Conservation (phyloP, 2,797 vertebrate genomes). For the Meriones psammophilus region DNA sequence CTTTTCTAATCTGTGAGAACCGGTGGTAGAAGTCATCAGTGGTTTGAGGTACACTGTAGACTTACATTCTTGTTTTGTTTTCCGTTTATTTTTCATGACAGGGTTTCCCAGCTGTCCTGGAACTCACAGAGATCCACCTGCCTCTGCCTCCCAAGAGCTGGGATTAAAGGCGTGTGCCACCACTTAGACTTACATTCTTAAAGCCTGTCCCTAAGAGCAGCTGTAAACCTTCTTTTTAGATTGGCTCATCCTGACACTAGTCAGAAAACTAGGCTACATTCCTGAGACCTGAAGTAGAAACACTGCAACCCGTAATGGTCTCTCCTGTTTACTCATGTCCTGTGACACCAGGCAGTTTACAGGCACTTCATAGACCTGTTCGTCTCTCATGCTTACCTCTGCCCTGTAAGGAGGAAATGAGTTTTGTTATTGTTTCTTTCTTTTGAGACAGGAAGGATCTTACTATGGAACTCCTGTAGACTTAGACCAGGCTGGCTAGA, state of each 20-base stretch:
- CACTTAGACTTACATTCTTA: background rate
- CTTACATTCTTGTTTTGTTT: background rate
- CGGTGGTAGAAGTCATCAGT: background rate
- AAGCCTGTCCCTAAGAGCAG: background rate
- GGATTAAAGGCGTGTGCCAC: background rate
- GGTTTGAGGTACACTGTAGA: background rate
- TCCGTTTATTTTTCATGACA: background rate
- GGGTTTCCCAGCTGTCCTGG: background rate
- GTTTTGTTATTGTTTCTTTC: background rate
- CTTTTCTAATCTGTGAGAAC: background rate
- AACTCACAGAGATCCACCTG: background rate
- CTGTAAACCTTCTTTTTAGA: background rate
- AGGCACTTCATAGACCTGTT: background rate
- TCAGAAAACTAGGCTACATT: constrained; percentile 14
- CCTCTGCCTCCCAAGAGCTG: background rate
- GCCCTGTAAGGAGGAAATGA: no score
- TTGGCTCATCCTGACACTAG: background rate
- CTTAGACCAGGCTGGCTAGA: background rate
- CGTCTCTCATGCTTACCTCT: no score
- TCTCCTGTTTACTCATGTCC: background rate
- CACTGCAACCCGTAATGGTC: background rate
- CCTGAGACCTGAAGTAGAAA: background rate
- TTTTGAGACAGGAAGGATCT: background rate
- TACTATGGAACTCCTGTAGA: background rate
- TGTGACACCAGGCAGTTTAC: background rate